A percentile compares a stretch with the other conserved stretches of the same genome.
These are phyloP conservation scores for Thymallus thymallus DNA, from an alignment of 2,113 vertebrate genomes.

Conservation along the genomic window DNA sequence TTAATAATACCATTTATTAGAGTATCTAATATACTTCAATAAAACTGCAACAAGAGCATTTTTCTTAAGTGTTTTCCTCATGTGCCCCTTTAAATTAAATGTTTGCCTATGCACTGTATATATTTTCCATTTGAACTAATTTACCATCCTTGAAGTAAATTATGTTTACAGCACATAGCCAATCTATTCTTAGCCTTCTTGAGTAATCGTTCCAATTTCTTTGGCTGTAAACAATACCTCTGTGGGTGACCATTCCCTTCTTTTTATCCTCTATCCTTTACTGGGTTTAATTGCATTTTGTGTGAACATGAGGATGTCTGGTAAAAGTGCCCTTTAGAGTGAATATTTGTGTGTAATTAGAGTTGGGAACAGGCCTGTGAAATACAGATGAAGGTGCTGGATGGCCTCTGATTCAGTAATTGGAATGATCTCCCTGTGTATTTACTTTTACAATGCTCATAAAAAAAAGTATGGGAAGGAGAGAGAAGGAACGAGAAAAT, in stretches of 20 bases:
- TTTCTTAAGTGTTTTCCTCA: not conserved
- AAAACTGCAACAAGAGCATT: no score
- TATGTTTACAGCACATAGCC: not conserved
- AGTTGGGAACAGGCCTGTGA: conserved; percentile 2
- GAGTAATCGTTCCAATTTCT: conserved; percentile 6
- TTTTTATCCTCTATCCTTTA: conserved; percentile 14
- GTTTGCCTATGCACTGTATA: not conserved
- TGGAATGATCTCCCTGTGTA: conserved; percentile 9
- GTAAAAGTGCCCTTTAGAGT: conserved; percentile 21
- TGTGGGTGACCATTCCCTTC: not conserved
- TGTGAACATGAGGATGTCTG: conserved; percentile 14
- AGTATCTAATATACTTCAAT: no score
- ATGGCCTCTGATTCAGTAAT: conserved; percentile 16
- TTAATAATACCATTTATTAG: not conserved
- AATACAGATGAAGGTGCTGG: conserved; percentile 14
- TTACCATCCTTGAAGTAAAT: not conserved
- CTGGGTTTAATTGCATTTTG: conserved; percentile 24
- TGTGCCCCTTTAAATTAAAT: not conserved
- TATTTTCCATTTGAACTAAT: not conserved
- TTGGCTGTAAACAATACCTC: not conserved
- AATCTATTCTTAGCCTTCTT: not conserved
- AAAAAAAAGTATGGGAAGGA: not conserved
- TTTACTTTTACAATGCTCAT: not conserved
- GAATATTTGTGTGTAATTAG: conserved; percentile 21
- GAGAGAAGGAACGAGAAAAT: not conserved